Evolutionary conservation across 2,113 vertebrate genomes (phyloP).

Genomic region (Crotalus tigris): DNA sequence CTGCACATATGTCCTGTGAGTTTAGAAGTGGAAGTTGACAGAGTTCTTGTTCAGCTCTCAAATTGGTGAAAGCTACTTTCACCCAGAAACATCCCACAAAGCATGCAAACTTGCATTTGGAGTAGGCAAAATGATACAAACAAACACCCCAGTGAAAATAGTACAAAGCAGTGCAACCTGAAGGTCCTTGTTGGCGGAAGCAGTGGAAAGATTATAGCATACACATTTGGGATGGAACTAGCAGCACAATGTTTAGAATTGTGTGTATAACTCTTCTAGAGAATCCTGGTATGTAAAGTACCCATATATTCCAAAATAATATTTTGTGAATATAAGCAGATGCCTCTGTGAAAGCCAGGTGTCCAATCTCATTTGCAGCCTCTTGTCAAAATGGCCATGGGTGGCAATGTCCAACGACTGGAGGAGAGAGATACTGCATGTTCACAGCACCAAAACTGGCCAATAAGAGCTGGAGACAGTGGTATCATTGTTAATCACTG

Average conservation of each 20-base stretch:
- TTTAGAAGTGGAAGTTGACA: background rate
- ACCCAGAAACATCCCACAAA: background rate
- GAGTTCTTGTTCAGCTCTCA: background rate
- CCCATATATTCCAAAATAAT: background rate
- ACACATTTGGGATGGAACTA: background rate
- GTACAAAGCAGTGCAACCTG: background rate
- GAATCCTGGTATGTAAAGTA: background rate
- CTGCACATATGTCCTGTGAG: background rate
- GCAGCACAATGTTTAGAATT: background rate
- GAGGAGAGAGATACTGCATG: background rate
- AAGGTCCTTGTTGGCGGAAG: background rate
- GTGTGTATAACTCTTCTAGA: background rate
- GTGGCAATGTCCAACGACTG: background rate
- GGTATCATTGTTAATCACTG: background rate
- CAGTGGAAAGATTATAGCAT: background rate
- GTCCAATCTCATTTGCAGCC: background rate
- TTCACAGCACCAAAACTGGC: background rate
- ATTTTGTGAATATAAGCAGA: background rate
- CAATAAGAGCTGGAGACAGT: background rate
- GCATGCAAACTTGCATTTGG: background rate
- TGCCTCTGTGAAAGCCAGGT: background rate
- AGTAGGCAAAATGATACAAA: background rate
- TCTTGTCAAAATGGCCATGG: background rate
- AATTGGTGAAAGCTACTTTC: background rate
- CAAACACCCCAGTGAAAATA: background rate